Evolutionary conservation across 2,797 vertebrate species (phyloP), one percentile per base, ranked within the genome.

Genomic region (Pteropus rufus): DNA sequence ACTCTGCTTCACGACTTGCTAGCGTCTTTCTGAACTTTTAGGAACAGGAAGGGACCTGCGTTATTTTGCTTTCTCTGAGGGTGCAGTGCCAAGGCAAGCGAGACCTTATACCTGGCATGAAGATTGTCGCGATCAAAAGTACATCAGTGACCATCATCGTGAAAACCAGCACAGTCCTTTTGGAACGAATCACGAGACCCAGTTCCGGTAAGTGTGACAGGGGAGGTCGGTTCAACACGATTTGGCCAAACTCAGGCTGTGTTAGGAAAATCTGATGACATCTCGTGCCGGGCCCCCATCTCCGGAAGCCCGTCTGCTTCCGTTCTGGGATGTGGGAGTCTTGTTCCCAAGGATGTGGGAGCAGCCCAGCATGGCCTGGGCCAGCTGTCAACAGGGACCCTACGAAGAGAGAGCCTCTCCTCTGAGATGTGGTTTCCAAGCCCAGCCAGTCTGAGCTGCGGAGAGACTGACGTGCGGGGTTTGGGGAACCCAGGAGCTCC

Each of bases 61-160:
- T 76, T 34, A 31, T 94, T 80, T 73, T 62, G 70, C 97, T 98
- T 89, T 79, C 64, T 97, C 97, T 96, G 97, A 97, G 92, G 70
- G 84, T 96, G 87, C 93, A 99, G 99, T 97, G 46, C 76, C 83
- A 76, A 98, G 97, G 73, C 97, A 94, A 56, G 89, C 89, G 70
- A 96, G 98, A 77, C 86, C 97, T 84, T 93, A 98, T 0, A 1
- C 58, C 60, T 94, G 92, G 97, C 91, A 69, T 0, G 85, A 97
- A 93, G 86, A 81, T 52, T 92, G 98, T 31, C 92, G 0, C 91
- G 95, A 97, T 15, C 98, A 96, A 39, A 98, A 97, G 58, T 96
- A 98, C 94, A 92, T 97, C 77, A 72, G 2, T 19, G 98, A 98
- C 21, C 97, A 93, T 69, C 96, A 70, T n/a, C 95, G 21, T 19